phyloP scores from a whole-genome alignment of 2,113 vertebrate genomes.

The Bos javanicus region DNA sequence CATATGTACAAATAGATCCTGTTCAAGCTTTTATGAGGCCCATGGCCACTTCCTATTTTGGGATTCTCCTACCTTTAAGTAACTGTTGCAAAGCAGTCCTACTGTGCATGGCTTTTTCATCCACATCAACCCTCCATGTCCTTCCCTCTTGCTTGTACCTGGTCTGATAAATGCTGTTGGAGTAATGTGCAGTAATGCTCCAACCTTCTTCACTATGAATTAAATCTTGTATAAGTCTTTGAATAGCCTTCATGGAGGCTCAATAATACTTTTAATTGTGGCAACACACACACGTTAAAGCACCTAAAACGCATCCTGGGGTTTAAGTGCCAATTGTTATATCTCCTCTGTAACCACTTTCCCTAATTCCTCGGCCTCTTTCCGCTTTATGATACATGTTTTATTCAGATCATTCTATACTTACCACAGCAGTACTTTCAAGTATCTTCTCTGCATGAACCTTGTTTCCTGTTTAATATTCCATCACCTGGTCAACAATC shows the following conservation, averaged over 20 bases:
- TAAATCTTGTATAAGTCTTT: background rate
- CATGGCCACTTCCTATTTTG: rapidly evolving
- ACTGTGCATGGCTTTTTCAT: background rate
- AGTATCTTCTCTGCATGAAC: background rate
- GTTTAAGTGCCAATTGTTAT: background rate
- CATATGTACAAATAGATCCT: rapidly evolving
- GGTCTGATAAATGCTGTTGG: background rate
- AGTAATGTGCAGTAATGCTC: background rate
- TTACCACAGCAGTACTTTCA: background rate
- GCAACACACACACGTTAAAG: background rate
- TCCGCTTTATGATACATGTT: background rate
- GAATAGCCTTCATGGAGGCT: background rate
- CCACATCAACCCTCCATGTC: background rate
- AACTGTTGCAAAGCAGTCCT: no score
- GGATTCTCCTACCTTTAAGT: background rate
- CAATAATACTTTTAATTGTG: background rate
- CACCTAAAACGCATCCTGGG: background rate
- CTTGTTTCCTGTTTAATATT: background rate
- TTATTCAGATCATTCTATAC: background rate
- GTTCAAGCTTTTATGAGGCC: background rate
- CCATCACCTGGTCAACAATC: background rate
- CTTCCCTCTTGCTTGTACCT: background rate
- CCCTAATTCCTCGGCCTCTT: background rate
- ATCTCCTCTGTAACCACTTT: background rate
- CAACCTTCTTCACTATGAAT: background rate